Evolutionary conservation across 2,797 vertebrate species (phyloP).

Genomic region (Sebastes hopkinsi): DNA sequence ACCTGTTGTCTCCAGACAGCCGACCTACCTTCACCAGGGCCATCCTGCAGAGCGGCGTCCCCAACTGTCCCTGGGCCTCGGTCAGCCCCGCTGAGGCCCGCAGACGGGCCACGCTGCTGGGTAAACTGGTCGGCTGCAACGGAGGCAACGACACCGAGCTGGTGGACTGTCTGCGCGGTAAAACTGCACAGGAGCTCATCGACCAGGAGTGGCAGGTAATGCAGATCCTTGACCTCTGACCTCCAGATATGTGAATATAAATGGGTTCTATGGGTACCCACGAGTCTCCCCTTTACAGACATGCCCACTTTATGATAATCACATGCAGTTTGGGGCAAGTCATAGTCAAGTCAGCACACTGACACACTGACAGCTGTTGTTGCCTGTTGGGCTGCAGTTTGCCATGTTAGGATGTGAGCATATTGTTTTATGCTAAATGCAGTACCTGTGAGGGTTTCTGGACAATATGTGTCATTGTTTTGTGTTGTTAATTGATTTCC

Average conservation of each 20-base stretch:
- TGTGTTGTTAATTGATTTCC: too few species aligned
- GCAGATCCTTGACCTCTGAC: background rate
- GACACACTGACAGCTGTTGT: too few species aligned
- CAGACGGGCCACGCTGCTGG: conserved; percentile 84
- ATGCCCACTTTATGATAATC: too few species aligned
- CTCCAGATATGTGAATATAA: too few species aligned
- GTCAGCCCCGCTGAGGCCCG: conserved; percentile 87
- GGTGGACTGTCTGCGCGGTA: conserved; percentile 85
- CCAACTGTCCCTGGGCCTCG: conserved; percentile 91
- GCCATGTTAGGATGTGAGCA: fast-evolving
- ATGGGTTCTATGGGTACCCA: too few species aligned
- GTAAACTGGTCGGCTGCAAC: conserved; percentile 84
- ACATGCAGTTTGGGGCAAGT: too few species aligned
- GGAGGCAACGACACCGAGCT: conserved; percentile 87
- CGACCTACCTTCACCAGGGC: conserved; percentile 86
- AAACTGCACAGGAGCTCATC: conserved; percentile 85
- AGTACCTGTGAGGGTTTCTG: too few species aligned
- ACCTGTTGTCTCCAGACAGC: conserved; percentile 88
- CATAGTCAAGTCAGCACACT: too few species aligned
- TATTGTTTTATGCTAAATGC: too few species aligned
- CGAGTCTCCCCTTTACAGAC: too few species aligned
- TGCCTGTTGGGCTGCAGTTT: too few species aligned
- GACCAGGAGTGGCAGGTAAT: conserved; percentile 87
- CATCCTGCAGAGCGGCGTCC: conserved; percentile 90
- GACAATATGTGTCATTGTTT: too few species aligned